These are phyloP conservation scores for Dasyurus viverrinus DNA, from an alignment of 2,113 vertebrate species.

Conservation along the genomic window DNA sequence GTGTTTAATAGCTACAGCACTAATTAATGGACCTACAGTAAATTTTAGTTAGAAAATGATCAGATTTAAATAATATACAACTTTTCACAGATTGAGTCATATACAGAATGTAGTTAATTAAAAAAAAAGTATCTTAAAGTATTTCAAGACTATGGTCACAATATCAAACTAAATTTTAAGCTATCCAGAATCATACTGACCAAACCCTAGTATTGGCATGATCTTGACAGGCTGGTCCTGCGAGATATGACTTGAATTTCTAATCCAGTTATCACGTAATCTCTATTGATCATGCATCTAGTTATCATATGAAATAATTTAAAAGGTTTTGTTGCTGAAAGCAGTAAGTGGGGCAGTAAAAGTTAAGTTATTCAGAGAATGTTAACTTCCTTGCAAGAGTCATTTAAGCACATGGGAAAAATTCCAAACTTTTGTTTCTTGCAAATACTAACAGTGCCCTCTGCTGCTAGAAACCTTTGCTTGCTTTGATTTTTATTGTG, in stretches of 20 bases:
- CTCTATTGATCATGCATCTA: conserved; percentile 83
- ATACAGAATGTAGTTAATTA: conserved; percentile 81
- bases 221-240: conserved; percentile 91
- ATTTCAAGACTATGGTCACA: conserved; percentile 80
- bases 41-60: conserved; percentile 81
- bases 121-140: conserved; percentile 69
- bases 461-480: conserved; percentile 79
- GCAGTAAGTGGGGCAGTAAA: conserved; percentile 79
- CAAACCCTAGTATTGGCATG: conserved; percentile 85
- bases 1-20: conserved; percentile 81
- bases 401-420: conserved; percentile 81
- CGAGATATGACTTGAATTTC: conserved; percentile 85
- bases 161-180: conserved; percentile 79
- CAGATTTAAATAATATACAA: conserved; percentile 76
- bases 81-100: conserved; percentile 84
- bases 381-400: conserved; percentile 79
- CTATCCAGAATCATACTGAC: conserved; percentile 81
- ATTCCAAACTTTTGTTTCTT: conserved; percentile 70
- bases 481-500: conserved; percentile 75
- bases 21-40: conserved; percentile 83
- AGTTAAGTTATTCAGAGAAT: conserved; percentile 85
- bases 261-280: conserved; percentile 82
- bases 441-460: conserved; percentile 70
- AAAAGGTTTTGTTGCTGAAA: conserved; percentile 81
- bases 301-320: conserved; percentile 81